phyloP scores from a whole-genome alignment of 2,797 vertebrate genomes.

The Varecia variegata region DNA sequence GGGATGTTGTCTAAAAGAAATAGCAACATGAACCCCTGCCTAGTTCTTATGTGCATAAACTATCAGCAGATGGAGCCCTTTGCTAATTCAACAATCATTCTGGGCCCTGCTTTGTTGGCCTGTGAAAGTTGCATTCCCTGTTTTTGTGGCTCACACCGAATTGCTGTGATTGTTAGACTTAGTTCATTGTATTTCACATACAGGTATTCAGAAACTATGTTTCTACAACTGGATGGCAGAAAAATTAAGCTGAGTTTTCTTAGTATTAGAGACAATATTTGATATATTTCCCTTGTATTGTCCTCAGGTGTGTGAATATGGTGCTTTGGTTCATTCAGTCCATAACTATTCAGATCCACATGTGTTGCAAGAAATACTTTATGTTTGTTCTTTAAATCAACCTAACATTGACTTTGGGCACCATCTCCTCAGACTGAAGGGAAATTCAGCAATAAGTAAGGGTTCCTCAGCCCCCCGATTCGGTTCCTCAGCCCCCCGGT shows the following conservation, averaged over 20 bases:
- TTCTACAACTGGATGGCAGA: not conserved
- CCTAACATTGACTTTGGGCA: not conserved
- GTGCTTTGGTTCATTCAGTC: not conserved
- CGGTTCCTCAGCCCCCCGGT: not conserved
- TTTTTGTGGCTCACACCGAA: not conserved
- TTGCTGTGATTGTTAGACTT: not conserved
- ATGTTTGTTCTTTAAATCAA: slow-evolving; percentile 6
- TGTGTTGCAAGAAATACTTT: not conserved
- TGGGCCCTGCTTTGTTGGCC: accelerated
- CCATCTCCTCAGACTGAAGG: not conserved
- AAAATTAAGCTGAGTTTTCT: slow-evolving; percentile 2
- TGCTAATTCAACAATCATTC: not conserved
- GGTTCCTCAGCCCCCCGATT: not conserved
- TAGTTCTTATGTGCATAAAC: not conserved
- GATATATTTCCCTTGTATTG: not conserved
- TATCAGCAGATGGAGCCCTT: slow-evolving; percentile 81
- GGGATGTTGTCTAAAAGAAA: not conserved
- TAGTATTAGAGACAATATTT: not conserved
- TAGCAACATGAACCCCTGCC: not conserved
- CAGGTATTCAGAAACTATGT: not conserved
- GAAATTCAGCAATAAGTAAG: not conserved
- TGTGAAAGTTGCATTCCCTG: not conserved
- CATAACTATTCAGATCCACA: not conserved
- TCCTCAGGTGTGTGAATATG: not conserved
- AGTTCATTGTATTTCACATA: not conserved